phyloP scores from a whole-genome alignment of 2,797 vertebrate species.

The Diglossa cyanea region DNA sequence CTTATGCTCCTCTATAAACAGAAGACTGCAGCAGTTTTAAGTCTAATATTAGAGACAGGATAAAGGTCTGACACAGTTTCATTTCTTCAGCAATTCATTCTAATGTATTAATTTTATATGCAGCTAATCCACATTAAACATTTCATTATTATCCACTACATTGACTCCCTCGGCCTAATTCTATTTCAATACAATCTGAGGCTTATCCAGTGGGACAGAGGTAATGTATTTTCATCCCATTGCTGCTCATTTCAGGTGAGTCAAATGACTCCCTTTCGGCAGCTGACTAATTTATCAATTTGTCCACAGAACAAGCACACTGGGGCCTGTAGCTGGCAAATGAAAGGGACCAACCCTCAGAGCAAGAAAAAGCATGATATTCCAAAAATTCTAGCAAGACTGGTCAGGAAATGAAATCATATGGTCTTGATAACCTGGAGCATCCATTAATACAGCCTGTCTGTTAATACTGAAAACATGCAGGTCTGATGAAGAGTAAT shows the following conservation, averaged over 20 bases:
- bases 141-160: constrained; percentile 54
- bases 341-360: background rate
- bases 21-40: background rate
- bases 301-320: background rate
- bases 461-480: background rate
- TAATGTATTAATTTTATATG: constrained; percentile 52
- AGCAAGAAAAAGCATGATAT: background rate
- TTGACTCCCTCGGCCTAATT: constrained; percentile 30
- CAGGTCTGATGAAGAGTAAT: background rate
- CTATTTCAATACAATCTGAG: constrained; percentile 19
- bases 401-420: background rate
- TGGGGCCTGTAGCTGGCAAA: background rate
- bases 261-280: constrained; percentile 33
- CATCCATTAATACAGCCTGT: background rate
- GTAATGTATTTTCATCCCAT: constrained; percentile 35
- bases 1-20: constrained; percentile 17
- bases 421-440: background rate
- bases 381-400: background rate
- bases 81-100: constrained; percentile 44
- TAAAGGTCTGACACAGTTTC: constrained; percentile 12
- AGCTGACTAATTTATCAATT: constrained; percentile 26
- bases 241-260: background rate
- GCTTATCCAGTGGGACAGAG: constrained; percentile 27
- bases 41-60: background rate
- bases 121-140: constrained; percentile 37